Evolutionary conservation across 2,113 vertebrate species (phyloP).

Genomic region (Chaetorhynchus papuensis): DNA sequence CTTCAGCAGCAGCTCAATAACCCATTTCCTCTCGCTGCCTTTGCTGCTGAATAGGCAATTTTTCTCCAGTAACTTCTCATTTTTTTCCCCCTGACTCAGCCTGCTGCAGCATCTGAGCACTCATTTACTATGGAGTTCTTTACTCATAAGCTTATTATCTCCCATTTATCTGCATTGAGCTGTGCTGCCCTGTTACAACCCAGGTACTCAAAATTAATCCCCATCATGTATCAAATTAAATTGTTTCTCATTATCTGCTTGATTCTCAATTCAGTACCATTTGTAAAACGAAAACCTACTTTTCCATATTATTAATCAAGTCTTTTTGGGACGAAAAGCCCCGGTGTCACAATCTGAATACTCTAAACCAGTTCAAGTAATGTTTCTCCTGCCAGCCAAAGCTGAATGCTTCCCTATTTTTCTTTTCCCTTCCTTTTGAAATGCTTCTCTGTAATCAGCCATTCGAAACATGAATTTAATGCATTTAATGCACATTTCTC

Average conservation of each 20-base stretch:
- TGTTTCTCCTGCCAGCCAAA: not conserved
- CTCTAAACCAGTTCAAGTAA: not conserved
- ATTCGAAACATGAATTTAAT: not conserved
- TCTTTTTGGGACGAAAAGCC: not conserved
- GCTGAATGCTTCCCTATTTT: not conserved
- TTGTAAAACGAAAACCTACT: constrained; percentile 29
- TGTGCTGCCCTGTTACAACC: not conserved
- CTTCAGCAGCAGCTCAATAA: not conserved
- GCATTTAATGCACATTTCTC: not conserved
- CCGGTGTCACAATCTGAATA: not conserved
- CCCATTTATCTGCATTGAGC: constrained; percentile 34
- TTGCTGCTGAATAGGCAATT: not conserved
- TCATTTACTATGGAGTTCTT: not conserved
- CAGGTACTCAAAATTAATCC: constrained; percentile 52
- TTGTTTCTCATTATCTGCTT: constrained; percentile 47
- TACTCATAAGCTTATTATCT: constrained; percentile 5
- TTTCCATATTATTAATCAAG: constrained; percentile 33
- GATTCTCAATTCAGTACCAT: constrained; percentile 11
- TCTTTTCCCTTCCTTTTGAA: not conserved
- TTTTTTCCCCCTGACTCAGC: not conserved
- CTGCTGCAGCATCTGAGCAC: not conserved
- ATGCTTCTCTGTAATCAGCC: not conserved
- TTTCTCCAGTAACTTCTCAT: not conserved
- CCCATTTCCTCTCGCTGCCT: not conserved
- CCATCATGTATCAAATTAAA: constrained; percentile 43